A percentile compares a stretch with the other conserved stretches of the same genome.
Conservation (phyloP, 2,797 vertebrate genomes). For the Cottoperca gobio region DNA sequence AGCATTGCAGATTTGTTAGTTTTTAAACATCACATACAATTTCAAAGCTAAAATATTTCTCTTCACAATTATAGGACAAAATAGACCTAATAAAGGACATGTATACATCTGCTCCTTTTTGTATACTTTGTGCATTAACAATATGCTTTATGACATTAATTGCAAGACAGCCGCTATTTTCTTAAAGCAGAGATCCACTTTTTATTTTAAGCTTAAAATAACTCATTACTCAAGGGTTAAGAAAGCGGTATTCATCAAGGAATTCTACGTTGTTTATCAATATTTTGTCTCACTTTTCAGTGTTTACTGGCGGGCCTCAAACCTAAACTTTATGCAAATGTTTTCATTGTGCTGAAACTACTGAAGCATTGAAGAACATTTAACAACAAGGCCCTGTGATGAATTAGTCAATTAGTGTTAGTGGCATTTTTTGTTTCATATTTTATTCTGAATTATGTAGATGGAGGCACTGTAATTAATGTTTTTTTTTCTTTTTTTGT, state of each 20-base stretch:
- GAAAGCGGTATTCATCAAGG: slow-evolving; percentile 19
- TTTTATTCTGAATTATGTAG: slow-evolving; percentile 82
- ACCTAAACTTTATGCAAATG: slow-evolving; percentile 74
- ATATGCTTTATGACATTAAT: not conserved
- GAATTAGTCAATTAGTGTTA: slow-evolving; percentile 83
- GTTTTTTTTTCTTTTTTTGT: slow-evolving; percentile 53
- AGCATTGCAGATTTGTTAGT: not conserved
- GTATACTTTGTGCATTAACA: not conserved
- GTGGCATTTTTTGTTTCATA: slow-evolving; percentile 80
- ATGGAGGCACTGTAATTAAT: slow-evolving; percentile 81
- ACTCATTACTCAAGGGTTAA: slow-evolving; percentile 13
- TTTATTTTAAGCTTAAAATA: not conserved
- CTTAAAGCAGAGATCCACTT: not conserved
- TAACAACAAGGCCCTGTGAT: slow-evolving; percentile 79
- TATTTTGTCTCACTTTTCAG: slow-evolving; percentile 29
- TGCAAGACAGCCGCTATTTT: not conserved
- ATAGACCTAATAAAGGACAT: not conserved
- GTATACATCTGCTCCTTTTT: not conserved
- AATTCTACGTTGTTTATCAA: slow-evolving; percentile 17
- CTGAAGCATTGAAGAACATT: slow-evolving; percentile 76
- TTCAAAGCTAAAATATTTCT: not conserved
- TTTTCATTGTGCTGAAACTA: slow-evolving; percentile 76
- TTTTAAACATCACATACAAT: not conserved
- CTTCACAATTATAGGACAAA: not conserved
- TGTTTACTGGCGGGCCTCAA: slow-evolving; percentile 46